Percentiles rank a stretch among this genome's conserved stretches.
These are phyloP conservation scores for Nasonia giraulti DNA, from an alignment of 1,140 invertebrate species.

Conservation along the genomic window DNA sequence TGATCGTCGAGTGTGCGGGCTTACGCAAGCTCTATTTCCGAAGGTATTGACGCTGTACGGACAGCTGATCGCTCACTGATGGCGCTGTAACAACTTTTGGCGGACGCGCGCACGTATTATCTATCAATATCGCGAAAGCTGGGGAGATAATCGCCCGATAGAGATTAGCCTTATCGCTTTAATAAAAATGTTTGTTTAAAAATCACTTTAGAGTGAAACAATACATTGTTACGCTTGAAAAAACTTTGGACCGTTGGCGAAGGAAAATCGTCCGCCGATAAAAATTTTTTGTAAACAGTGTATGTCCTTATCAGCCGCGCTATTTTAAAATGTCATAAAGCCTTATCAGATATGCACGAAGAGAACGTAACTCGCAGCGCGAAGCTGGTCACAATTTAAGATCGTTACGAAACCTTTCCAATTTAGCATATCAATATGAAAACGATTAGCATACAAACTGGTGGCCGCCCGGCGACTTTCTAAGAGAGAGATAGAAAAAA, in stretches of 20 bases:
- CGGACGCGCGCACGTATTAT: neutral
- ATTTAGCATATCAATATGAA: too few species aligned
- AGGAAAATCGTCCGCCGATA: too few species aligned
- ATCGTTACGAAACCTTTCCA: too few species aligned
- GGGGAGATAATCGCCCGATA: neutral
- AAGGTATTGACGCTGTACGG: neutral
- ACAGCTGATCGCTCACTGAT: neutral
- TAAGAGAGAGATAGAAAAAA: neutral
- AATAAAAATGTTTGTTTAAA: neutral
- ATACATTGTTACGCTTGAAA: neutral
- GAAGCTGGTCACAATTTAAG: too few species aligned
- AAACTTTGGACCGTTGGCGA: too few species aligned
- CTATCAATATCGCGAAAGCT: neutral
- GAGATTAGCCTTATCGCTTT: neutral
- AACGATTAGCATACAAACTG: too few species aligned
- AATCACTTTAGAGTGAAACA: neutral
- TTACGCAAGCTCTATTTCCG: neutral
- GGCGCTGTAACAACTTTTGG: neutral
- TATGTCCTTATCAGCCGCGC: too few species aligned
- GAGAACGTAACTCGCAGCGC: too few species aligned
- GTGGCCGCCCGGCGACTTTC: neutral
- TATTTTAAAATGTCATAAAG: too few species aligned
- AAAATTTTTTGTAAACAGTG: too few species aligned
- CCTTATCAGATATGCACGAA: too few species aligned
- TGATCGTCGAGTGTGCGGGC: neutral